phyloP scores from a whole-genome alignment of 2,113 vertebrate species.

The Lepus americanus region DNA sequence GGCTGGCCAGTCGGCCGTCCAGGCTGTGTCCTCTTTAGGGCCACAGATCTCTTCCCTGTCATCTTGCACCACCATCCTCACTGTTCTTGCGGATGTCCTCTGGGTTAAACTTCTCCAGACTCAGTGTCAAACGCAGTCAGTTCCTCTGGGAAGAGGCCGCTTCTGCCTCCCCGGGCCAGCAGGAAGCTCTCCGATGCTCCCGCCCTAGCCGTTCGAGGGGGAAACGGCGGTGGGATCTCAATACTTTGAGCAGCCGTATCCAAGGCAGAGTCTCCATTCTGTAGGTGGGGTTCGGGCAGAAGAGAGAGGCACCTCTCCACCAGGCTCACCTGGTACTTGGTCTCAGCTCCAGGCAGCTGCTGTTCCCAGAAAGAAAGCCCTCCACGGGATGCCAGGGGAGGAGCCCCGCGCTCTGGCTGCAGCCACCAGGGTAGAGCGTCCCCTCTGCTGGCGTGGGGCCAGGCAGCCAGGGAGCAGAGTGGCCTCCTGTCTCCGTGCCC shows the following conservation, averaged over 20 bases:
- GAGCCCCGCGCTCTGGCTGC: no score
- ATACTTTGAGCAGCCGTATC: accelerated
- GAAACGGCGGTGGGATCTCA: no score
- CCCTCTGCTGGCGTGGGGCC: neutral
- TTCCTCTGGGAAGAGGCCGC: neutral
- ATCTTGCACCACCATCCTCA: neutral
- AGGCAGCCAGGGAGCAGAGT: no score
- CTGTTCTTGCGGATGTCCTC: neutral
- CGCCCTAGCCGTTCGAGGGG: no score
- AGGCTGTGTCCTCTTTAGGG: neutral
- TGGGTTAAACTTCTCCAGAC: neutral
- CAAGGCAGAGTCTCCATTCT: neutral
- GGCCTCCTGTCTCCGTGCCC: neutral
- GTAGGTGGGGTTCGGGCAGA: no score
- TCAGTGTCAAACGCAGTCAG: neutral
- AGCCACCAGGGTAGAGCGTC: accelerated
- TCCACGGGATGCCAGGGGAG: no score
- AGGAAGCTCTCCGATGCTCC: no score
- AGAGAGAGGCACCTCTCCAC: neutral
- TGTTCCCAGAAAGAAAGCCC: neutral
- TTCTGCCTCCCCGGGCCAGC: no score
- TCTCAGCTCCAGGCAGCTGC: neutral
- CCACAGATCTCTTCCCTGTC: neutral
- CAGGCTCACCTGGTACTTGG: neutral
- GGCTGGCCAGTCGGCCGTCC: no score